A percentile compares a stretch with the other conserved stretches of the same genome.
These are phyloP conservation scores for Tiphia femorata DNA, from an alignment of 2,888 invertebrate genomes.

Conservation along the genomic window DNA sequence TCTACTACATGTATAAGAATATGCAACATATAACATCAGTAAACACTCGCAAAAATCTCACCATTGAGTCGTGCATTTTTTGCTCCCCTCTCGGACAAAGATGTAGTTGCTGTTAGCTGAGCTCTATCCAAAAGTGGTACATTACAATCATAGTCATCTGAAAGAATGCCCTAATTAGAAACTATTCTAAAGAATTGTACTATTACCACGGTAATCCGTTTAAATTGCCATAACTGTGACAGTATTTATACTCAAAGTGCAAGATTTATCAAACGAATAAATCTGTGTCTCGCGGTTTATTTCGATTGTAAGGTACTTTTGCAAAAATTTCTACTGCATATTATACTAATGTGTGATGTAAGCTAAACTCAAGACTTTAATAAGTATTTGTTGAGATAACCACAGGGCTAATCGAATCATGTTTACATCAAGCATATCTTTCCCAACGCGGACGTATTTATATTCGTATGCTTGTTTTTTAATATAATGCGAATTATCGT, in stretches of 20 bases:
- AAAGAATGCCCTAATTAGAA: slow-evolving; percentile 12
- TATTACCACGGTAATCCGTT: too few relatives aligned
- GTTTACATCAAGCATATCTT: background rate
- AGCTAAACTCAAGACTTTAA: background rate
- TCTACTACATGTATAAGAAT: too few relatives aligned
- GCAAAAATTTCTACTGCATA: too few relatives aligned
- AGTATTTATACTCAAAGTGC: too few relatives aligned
- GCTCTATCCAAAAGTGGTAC: slow-evolving; percentile 82
- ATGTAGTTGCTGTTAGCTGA: slow-evolving; percentile 84
- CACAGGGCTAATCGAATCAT: background rate
- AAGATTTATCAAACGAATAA: too few relatives aligned
- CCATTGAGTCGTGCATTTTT: slow-evolving; percentile 88
- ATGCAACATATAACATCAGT: background rate
- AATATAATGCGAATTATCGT: too few relatives aligned
- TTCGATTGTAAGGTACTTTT: too few relatives aligned
- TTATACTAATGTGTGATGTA: too few relatives aligned
- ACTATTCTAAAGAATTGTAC: too few relatives aligned
- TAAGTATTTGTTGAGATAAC: background rate
- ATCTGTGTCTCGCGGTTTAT: too few relatives aligned
- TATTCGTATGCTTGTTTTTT: background rate
- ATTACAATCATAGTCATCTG: slow-evolving; percentile 82
- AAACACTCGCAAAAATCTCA: slow-evolving; percentile 68
- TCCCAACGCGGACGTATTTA: background rate
- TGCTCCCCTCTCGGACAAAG: slow-evolving; percentile 85
- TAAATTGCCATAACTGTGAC: too few relatives aligned